These are phyloP conservation scores for Artibeus jamaicensis DNA, from an alignment of 2,797 vertebrate species.

Conservation along the genomic window DNA sequence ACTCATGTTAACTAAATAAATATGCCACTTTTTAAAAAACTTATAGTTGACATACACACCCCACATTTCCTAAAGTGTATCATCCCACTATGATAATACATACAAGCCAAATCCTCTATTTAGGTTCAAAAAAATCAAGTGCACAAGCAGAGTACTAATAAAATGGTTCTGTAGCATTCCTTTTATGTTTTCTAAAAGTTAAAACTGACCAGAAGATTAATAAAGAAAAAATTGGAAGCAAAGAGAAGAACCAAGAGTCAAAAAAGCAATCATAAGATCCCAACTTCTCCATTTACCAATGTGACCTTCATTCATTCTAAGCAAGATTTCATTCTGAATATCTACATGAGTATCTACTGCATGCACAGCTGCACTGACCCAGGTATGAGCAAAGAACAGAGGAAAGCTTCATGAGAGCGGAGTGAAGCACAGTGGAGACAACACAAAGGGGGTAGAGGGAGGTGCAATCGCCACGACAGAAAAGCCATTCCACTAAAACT, in stretches of 20 bases:
- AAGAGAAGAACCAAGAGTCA: slow-evolving; percentile 4
- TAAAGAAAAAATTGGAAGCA: neutral
- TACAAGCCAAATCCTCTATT: neutral
- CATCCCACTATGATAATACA: neutral
- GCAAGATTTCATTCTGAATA: slow-evolving; percentile 9
- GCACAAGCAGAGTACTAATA: neutral
- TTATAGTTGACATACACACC: neutral
- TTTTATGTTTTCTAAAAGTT: slow-evolving; percentile 32
- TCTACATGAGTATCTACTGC: neutral
- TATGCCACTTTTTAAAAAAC: neutral
- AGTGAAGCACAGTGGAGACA: neutral
- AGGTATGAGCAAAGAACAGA: neutral
- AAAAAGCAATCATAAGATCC: neutral
- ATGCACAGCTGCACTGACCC: neutral
- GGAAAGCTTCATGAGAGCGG: neutral
- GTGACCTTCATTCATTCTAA: slow-evolving; percentile 14
- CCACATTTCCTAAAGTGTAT: neutral
- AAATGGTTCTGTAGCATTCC: neutral
- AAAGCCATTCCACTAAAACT: slow-evolving; percentile 16
- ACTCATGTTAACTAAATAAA: slow-evolving; percentile 7
- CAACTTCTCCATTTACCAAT: neutral
- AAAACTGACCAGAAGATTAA: slow-evolving; percentile 26
- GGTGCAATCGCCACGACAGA: neutral
- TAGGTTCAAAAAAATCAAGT: slow-evolving; percentile 16
- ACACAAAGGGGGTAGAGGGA: neutral